Evolutionary conservation across 2,113 vertebrate genomes (phyloP).

Genomic region (Anhinga anhinga): DNA sequence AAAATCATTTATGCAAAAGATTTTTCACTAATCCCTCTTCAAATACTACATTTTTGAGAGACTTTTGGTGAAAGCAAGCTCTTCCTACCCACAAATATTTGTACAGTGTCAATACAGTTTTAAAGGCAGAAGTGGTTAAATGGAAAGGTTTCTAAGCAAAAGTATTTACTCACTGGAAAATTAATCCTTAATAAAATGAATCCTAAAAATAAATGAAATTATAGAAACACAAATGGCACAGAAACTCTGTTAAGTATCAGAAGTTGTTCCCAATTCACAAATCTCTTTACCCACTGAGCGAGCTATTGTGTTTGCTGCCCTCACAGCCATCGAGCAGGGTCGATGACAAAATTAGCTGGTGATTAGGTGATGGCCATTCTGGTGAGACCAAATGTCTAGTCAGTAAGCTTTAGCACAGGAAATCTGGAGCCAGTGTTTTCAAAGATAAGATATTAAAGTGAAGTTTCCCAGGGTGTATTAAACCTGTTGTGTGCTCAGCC

Average conservation of each 20-base stretch:
- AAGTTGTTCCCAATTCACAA: background rate
- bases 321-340: no score
- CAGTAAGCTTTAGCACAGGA: background rate
- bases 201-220: background rate
- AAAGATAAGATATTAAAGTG: background rate
- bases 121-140: conserved; percentile 17
- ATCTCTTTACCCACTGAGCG: background rate
- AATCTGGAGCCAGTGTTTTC: background rate
- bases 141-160: background rate
- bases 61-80: background rate
- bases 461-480: background rate
- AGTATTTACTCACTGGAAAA: background rate
- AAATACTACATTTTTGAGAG: background rate
- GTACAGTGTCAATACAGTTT: background rate
- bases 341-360: background rate
- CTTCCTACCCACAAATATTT: conserved; percentile 15
- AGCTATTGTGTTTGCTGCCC: background rate
- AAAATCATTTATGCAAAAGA: background rate
- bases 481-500: background rate
- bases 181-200: conserved; percentile 15
- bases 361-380: background rate
- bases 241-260: background rate
- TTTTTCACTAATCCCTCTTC: background rate
- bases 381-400: background rate
- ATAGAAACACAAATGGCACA: background rate